phyloP scores from a whole-genome alignment of 2,113 vertebrate genomes.

The Hyperopisus bebe region DNA sequence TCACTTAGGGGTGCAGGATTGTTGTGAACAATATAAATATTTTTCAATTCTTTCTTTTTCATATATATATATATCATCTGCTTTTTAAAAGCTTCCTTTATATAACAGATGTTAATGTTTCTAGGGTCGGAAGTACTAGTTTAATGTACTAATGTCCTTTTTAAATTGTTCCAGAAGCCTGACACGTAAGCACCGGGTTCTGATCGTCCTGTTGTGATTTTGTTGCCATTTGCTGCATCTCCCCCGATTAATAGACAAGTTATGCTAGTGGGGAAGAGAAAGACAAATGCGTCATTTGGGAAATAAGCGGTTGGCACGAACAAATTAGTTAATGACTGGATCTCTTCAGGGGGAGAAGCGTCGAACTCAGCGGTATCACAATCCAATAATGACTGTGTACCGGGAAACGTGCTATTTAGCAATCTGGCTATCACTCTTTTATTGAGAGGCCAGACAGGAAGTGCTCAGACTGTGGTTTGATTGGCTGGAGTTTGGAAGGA shows the following conservation, averaged over 20 bases:
- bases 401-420: background rate
- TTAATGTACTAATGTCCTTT: background rate
- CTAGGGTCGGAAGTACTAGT: background rate
- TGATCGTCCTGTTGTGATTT: background rate
- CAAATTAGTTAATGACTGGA: slow-evolving; percentile 7
- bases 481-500: background rate
- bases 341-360: background rate
- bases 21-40: background rate
- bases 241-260: background rate
- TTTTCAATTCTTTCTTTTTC: background rate
- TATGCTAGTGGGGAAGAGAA: background rate
- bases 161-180: background rate
- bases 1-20: background rate
- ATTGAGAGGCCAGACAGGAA: background rate
- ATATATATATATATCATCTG: background rate
- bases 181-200: background rate
- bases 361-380: background rate
- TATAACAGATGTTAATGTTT: background rate
- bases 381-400: background rate
- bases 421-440: background rate
- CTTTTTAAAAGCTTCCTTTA: background rate
- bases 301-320: background rate
- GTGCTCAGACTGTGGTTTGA: background rate
- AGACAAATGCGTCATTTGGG: background rate
- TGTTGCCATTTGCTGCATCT: slow-evolving; percentile 15